Conservation (phyloP, 2,113 vertebrate genomes). For the Numenius arquata region DNA sequence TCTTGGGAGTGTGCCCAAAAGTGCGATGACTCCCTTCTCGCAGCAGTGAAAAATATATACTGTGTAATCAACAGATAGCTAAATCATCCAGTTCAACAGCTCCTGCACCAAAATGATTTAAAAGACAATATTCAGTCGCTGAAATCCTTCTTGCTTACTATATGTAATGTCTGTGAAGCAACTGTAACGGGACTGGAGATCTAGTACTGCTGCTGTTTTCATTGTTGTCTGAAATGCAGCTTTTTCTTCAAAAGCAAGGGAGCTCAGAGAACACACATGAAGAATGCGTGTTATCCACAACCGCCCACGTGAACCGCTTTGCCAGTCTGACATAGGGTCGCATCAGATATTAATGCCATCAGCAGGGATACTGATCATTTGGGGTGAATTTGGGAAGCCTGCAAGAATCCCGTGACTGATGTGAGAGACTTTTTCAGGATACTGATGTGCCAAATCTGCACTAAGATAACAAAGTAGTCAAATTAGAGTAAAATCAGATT, state of each 20-base stretch:
- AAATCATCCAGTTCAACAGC: constrained; percentile 27
- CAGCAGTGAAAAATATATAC: background rate
- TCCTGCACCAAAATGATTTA: constrained; percentile 8
- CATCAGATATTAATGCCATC: background rate
- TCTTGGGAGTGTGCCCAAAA: background rate
- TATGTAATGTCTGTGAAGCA: background rate
- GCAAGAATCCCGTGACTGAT: background rate
- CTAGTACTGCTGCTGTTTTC: background rate
- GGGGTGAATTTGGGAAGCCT: background rate
- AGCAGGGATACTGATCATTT: background rate
- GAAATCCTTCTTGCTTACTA: background rate
- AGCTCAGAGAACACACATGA: background rate
- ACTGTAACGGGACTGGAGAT: background rate
- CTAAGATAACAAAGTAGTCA: background rate
- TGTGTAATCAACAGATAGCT: constrained; percentile 3
- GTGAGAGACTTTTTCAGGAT: background rate
- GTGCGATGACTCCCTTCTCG: background rate
- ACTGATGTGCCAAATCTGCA: background rate
- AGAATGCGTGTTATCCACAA: background rate
- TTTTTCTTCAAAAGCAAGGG: background rate
- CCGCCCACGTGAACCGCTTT: background rate
- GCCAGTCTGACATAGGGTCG: background rate
- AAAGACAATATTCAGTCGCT: background rate
- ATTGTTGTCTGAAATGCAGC: background rate
- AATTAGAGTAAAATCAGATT: background rate